phyloP scores from a whole-genome alignment of 2,888 invertebrate genomes.

The Monopis laevigella region DNA sequence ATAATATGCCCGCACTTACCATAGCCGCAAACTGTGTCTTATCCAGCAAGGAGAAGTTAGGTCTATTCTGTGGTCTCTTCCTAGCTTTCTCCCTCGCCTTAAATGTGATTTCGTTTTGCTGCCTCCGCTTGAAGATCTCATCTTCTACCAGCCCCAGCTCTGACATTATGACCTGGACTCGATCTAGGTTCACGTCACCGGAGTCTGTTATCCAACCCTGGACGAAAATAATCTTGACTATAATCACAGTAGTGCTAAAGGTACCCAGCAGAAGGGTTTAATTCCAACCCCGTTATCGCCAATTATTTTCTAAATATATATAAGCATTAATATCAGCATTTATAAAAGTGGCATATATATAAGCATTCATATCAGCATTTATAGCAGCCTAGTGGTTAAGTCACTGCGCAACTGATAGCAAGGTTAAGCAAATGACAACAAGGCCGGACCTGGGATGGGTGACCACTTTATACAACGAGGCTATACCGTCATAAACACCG shows the following conservation, averaged over 20 bases:
- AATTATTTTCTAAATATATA: too few relatives aligned
- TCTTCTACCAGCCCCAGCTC: slow-evolving; percentile 96
- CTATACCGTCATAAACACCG: too few relatives aligned
- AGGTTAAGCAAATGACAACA: too few relatives aligned
- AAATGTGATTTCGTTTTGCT: slow-evolving; percentile 85
- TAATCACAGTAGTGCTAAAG: neutral
- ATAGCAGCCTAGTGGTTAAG: too few relatives aligned
- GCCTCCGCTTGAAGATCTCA: slow-evolving; percentile 94
- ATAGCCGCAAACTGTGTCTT: slow-evolving; percentile 82
- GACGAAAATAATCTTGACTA: slow-evolving; percentile 19
- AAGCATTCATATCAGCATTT: too few relatives aligned
- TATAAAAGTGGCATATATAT: too few relatives aligned
- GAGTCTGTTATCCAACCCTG: slow-evolving; percentile 95
- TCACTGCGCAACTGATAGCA: too few relatives aligned
- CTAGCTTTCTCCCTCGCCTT: slow-evolving; percentile 80
- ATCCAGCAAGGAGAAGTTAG: slow-evolving; percentile 76
- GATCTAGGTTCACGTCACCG: slow-evolving; percentile 90
- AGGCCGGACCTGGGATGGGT: too few relatives aligned
- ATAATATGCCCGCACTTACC: slow-evolving; percentile 58
- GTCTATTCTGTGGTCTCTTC: slow-evolving; percentile 66
- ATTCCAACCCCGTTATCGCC: too few relatives aligned
- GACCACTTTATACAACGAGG: too few relatives aligned
- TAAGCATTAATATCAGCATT: too few relatives aligned
- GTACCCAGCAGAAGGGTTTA: too few relatives aligned
- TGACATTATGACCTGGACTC: slow-evolving; percentile 94